Evolutionary conservation across 1,140 invertebrate species (phyloP), one percentile per base, ranked within the genome.

Genomic region (Microplitis demolitor): DNA sequence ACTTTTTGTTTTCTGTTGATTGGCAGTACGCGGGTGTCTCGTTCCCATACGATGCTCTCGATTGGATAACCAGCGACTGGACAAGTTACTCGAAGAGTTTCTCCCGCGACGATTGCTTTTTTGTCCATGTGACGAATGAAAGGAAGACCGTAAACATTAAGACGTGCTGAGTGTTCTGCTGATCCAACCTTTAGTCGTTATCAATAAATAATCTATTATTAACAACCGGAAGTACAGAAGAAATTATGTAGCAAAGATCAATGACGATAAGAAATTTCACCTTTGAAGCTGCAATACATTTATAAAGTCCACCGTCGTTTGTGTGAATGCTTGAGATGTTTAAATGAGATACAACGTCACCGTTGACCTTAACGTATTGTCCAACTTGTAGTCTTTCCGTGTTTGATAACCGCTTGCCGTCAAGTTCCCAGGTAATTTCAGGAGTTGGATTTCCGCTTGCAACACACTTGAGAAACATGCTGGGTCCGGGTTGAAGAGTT

Each of bases 1-100:
- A 98, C 96, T 80, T 96, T 95, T 81, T 98, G 97, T 79, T 98
- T 96, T 78, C 97, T 92, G 85, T 98, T 98, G 83, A 97, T 97
- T 61, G 97, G 97, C 60, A 99, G 88, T 6, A 93, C 90, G 58
- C 94, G 89, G 76, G 82, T 89, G 78, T 91, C 96, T 87, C 95
- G 91, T 86, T 97, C 96, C 97, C 97, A 98, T 11, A 94, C 93
- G 77, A 98, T 96, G 53, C 93, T 93, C 77, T 97, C 94, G 76
- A 98, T 96, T 4, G 97, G 97, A 84, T 97, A 96, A 68, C 97
- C 97, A 76, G 96, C 96, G 11, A 98, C 96, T 6, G 96, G 96
- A 82, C 97, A 98, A 72, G 95, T 94, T 0, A 97, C 93, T 67
- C 95, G 90, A 70, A 97, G 89, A 11, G 91, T 95, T 82, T 97